Base-by-base conservation (phyloP, 2,888 invertebrate species). In the Cerastoderma edule region DNA sequence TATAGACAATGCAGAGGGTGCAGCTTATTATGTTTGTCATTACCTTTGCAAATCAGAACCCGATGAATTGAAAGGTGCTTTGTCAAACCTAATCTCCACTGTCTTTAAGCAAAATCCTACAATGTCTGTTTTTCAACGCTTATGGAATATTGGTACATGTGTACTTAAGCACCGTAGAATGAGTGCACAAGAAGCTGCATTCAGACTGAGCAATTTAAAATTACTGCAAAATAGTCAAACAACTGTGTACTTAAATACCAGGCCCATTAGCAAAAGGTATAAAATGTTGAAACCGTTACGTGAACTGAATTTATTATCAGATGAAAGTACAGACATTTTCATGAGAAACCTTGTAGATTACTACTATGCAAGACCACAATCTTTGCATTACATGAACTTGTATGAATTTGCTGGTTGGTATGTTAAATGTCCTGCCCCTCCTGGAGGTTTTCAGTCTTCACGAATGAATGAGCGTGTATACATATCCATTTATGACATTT, bases 151-250 rank as follows among this genome's bases (percentile, higher is more conserved):
- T 35, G 71, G 75, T 19, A n/a, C 60, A 0, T 72, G 75, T 79
- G 75, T 75, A 10, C 67, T 79, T 6, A 72, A 72, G 33, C 68
- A 74, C 44, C 39, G 72, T n/a, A 19, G 66, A 54, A 44, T 75
- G 69, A 66, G 66, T 67, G 46, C 64, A 10, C 75, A 79, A 39
- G 79, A 79, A 32, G 79, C 79, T n/a, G 75, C 79, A 13, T 75
- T 28, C 67, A 8, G 79, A 4, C 22, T 79, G 30, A 39, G 75
- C 22, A 24, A 48, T 60, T 56, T 79, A 13, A 35, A 79, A 0
- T 33, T 79, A 2, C 4, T 75, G 24, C 67, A 66, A 28, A 22
- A 39, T 32, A 53, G 72, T n/a, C 60, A 72, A 30, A 1, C 32
- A 6, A n/a, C 67, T 72, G 60, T 77, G 8, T 65, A 72, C 56